phyloP scores from a whole-genome alignment of 2,797 vertebrate species.

The Gymnothorax reevesii region DNA sequence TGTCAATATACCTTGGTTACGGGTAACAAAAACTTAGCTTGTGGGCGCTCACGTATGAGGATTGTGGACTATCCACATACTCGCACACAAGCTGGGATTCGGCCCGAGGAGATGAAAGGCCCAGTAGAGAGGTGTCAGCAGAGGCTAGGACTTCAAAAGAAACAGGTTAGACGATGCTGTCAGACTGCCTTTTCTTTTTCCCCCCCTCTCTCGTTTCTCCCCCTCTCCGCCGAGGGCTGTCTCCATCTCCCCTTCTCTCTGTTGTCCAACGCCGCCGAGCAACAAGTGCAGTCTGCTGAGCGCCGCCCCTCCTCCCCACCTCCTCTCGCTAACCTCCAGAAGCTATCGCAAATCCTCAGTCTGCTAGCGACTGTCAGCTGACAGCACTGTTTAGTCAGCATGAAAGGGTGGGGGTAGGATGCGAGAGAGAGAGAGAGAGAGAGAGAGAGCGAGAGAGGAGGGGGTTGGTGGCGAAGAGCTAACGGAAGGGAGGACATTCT shows the following conservation, averaged over 20 bases:
- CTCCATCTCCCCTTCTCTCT: conserved; percentile 25
- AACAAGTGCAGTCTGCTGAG: conserved; percentile 56
- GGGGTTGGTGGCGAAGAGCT: neutral
- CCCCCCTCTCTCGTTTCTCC: conserved; percentile 19
- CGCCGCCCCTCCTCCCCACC: conserved; percentile 55
- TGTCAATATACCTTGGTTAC: neutral
- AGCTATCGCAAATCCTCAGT: conserved; percentile 73
- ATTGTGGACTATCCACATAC: neutral
- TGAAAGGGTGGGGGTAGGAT: conserved; percentile 55
- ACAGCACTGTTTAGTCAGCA: conserved; percentile 82
- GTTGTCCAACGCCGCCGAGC: conserved; percentile 50
- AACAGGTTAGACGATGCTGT: conserved; percentile 54
- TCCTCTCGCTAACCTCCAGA: conserved; percentile 66
- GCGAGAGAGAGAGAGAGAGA: conserved; percentile 1
- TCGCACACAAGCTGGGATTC: neutral
- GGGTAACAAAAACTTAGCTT: neutral
- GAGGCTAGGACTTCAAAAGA: conserved; percentile 10
- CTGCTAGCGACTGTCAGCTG: conserved; percentile 72
- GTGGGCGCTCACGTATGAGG: neutral
- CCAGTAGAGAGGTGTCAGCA: neutral
- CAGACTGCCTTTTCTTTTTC: conserved; percentile 16
- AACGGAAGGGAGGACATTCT: conserved; percentile 16
- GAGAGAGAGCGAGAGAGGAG: neutral
- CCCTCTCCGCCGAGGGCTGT: conserved; percentile 24
- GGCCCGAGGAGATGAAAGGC: neutral